A percentile compares a stretch with the other conserved stretches of the same genome.
Conservation (phyloP, 2,113 vertebrate species). For the Syngnathus scovelli region DNA sequence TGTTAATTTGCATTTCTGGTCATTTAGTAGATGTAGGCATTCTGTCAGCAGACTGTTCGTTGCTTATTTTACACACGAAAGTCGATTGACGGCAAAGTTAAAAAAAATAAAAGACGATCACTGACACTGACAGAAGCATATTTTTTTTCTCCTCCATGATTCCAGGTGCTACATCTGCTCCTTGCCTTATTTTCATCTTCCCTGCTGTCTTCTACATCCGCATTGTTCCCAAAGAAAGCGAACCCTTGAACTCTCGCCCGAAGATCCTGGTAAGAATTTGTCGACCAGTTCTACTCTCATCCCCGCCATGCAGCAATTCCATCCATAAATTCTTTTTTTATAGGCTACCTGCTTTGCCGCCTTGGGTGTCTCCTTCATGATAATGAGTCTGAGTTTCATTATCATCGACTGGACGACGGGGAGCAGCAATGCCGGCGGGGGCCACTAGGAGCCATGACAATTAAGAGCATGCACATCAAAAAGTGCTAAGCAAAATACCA, state of each 20-base stretch:
- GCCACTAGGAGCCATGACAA: slow-evolving; percentile 74
- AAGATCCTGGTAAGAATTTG: slow-evolving; percentile 83
- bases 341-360: slow-evolving; percentile 88
- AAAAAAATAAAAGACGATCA: no score
- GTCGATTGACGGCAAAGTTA: no score
- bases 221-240: slow-evolving; percentile 89
- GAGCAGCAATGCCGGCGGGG: slow-evolving; percentile 69
- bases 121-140: no score
- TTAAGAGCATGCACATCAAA: slow-evolving; percentile 8
- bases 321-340: neutral
- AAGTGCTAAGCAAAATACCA: neutral
- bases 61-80: no score
- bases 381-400: slow-evolving; percentile 97
- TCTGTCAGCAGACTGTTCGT: no score
- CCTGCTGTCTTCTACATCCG: slow-evolving; percentile 96
- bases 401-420: slow-evolving; percentile 88
- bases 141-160: neutral
- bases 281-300: neutral
- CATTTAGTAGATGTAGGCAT: no score
- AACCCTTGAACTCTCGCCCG: slow-evolving; percentile 79
- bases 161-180: slow-evolving; percentile 93
- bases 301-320: neutral
- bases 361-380: slow-evolving; percentile 89
- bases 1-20: no score
- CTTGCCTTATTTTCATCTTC: slow-evolving; percentile 98